These are phyloP conservation scores for Elaphurus davidianus DNA, from an alignment of 2,113 vertebrate genomes.

Conservation along the genomic window DNA sequence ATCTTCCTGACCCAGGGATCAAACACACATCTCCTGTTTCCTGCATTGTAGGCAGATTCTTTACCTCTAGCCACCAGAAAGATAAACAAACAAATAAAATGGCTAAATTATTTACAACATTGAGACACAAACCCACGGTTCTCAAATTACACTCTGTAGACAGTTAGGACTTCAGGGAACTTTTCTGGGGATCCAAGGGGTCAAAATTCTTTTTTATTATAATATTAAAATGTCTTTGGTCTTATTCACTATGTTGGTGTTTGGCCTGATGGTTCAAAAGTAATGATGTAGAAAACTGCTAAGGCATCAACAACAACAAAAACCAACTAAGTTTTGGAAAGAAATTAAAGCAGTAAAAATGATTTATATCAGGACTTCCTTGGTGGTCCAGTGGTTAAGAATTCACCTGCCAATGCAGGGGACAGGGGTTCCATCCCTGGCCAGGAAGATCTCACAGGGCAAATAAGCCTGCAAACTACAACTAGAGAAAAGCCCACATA, in stretches of 20 bases:
- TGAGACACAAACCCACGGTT: background rate
- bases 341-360: background rate
- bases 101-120: background rate
- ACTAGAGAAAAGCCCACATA: background rate
- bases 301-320: background rate
- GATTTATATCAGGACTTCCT: background rate
- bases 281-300: background rate
- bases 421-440: background rate
- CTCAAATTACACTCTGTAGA: background rate
- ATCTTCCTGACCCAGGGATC: background rate
- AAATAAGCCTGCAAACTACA: background rate
- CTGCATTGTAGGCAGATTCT: background rate
- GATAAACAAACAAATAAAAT: background rate
- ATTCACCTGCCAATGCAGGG: fast-evolving
- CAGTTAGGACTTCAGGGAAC: background rate
- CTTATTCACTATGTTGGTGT: background rate
- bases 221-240: background rate
- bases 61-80: background rate
- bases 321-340: background rate
- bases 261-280: background rate
- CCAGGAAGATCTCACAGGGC: background rate
- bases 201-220: background rate
- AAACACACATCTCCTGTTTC: background rate
- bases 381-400: background rate
- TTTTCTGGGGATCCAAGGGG: background rate